phyloP scores from a whole-genome alignment of 2,888 invertebrate genomes.

The Cryptocephalus moraei region DNA sequence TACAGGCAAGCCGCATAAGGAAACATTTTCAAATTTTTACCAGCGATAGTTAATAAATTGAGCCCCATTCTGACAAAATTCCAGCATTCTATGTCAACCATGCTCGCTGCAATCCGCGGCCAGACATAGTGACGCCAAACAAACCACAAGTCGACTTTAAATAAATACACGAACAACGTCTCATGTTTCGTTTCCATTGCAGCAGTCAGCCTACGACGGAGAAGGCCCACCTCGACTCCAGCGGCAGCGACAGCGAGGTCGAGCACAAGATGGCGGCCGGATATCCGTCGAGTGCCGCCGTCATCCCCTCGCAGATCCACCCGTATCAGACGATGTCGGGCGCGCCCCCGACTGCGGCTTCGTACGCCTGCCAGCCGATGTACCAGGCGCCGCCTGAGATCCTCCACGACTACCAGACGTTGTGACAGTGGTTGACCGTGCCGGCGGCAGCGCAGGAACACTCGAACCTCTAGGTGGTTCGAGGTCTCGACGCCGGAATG shows the following conservation, averaged over 20 bases:
- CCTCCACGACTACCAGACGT: slow-evolving; percentile 38
- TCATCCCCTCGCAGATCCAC: slow-evolving; percentile 21
- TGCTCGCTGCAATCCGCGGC: too few species aligned
- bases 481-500: too few species aligned
- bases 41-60: too few species aligned
- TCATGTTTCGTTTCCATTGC: slow-evolving; percentile 20
- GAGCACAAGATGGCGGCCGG: slow-evolving; percentile 31
- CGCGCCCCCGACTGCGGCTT: slow-evolving; percentile 16
- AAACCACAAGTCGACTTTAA: too few species aligned
- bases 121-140: too few species aligned
- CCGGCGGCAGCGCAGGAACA: slow-evolving; percentile 11
- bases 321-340: slow-evolving; percentile 27
- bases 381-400: slow-evolving; percentile 34
- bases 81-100: too few species aligned
- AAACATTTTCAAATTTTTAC: too few species aligned
- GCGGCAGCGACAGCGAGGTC: slow-evolving; percentile 38
- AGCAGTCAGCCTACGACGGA: slow-evolving; percentile 34
- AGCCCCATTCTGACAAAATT: too few species aligned
- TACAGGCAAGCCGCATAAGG: too few species aligned
- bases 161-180: too few species aligned
- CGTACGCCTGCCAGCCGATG: slow-evolving; percentile 29
- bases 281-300: slow-evolving; percentile 20
- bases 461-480: too few species aligned
- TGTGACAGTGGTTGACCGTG: slow-evolving; percentile 38
- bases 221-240: slow-evolving; percentile 37